phyloP scores from a whole-genome alignment of 2,888 invertebrate genomes.

The Drosophila suboccidentalis region DNA sequence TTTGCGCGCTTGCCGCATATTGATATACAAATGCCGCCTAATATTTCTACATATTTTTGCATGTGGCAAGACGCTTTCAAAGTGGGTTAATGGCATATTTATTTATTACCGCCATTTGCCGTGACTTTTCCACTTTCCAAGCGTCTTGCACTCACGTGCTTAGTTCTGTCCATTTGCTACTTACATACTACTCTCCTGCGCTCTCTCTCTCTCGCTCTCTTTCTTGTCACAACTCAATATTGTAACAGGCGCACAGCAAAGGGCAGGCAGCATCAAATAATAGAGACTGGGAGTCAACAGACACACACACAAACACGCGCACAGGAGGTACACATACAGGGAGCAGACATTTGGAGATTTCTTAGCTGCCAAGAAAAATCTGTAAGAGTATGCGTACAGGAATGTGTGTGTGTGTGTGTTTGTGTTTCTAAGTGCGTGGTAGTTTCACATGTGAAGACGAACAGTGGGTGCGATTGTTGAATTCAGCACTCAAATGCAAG shows the following conservation, averaged over 20 bases:
- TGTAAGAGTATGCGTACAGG: not conserved
- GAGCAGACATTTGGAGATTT: slow-evolving; percentile 29
- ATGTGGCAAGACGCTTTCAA: slow-evolving; percentile 43
- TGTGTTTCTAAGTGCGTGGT: slow-evolving; percentile 7
- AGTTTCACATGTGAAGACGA: not conserved
- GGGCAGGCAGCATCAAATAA: slow-evolving; percentile 9
- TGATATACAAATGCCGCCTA: slow-evolving; percentile 66
- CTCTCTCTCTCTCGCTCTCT: slow-evolving; percentile 27
- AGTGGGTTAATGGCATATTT: slow-evolving; percentile 74
- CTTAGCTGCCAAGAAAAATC: slow-evolving; percentile 29
- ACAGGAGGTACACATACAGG: slow-evolving; percentile 22
- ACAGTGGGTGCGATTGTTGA: not conserved
- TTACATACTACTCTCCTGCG: slow-evolving; percentile 33
- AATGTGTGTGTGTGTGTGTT: not conserved
- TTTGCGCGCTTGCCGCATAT: slow-evolving; percentile 57
- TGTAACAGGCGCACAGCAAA: slow-evolving; percentile 60
- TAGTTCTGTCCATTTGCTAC: slow-evolving; percentile 26
- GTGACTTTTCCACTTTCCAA: slow-evolving; percentile 41
- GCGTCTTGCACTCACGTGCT: slow-evolving; percentile 47
- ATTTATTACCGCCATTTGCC: slow-evolving; percentile 70
- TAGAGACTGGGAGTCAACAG: not conserved
- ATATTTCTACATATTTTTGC: slow-evolving; percentile 55
- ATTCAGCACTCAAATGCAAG: not conserved
- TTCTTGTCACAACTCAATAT: slow-evolving; percentile 13
- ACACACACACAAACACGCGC: slow-evolving; percentile 9